phyloP scores from a whole-genome alignment of 1,140 invertebrate species.

The Apis cerana region DNA sequence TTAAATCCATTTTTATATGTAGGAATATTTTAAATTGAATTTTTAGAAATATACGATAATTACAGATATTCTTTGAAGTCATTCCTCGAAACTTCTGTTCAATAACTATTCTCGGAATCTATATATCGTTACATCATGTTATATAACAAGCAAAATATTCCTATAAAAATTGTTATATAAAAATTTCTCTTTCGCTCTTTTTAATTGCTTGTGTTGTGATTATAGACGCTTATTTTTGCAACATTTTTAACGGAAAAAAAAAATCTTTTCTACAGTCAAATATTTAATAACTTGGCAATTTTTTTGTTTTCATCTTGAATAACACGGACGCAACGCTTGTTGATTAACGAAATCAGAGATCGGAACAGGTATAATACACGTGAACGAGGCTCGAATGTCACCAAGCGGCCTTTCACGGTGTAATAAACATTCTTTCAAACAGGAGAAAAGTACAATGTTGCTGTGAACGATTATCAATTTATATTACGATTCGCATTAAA shows the following conservation, averaged over 20 bases:
- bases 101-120: background rate
- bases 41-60: background rate
- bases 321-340: constrained; percentile 3
- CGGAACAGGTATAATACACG: constrained; percentile 6
- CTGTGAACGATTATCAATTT: constrained; percentile 32
- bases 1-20: background rate
- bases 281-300: background rate
- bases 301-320: background rate
- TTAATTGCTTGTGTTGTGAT: background rate
- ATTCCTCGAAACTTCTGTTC: background rate
- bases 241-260: background rate
- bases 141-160: background rate
- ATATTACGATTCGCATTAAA: background rate
- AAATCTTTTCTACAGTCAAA: background rate
- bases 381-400: constrained; percentile 31
- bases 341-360: constrained; percentile 38
- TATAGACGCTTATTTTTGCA: background rate
- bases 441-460: background rate
- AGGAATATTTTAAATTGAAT: background rate
- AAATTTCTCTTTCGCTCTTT: background rate
- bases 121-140: no score
- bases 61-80: background rate
- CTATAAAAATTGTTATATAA: background rate
- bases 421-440: constrained; percentile 15
- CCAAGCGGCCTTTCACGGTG: constrained; percentile 38